A percentile compares a stretch with the other conserved stretches of the same genome.
Conservation (phyloP, 1,140 invertebrate species). For the Temnothorax nylanderi region DNA sequence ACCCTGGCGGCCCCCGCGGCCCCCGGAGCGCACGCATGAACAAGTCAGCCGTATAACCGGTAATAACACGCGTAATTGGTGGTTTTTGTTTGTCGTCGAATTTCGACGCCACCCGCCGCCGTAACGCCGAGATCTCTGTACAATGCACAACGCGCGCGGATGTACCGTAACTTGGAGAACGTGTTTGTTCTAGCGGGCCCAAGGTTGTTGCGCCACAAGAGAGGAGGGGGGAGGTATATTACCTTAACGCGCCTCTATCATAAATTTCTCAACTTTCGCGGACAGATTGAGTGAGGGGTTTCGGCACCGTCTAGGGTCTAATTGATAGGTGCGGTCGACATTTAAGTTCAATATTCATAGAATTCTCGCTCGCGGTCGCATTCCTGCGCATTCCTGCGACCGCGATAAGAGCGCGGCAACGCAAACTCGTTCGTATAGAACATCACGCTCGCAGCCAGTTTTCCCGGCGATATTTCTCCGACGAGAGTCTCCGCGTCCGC, state of each 20-base stretch:
- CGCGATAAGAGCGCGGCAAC: not conserved
- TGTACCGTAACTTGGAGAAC: conserved; percentile 11
- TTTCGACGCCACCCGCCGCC: conserved; percentile 56
- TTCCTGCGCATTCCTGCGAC: too few species aligned
- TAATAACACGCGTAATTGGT: conserved; percentile 57
- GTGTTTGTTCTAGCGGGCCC: conserved; percentile 29
- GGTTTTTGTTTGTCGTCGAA: conserved; percentile 60
- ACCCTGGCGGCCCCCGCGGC: conserved; percentile 22
- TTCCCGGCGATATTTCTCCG: not conserved
- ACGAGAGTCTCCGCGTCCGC: not conserved
- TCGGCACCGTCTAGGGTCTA: not conserved
- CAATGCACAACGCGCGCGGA: not conserved
- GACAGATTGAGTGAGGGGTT: not conserved
- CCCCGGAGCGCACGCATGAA: conserved; percentile 48
- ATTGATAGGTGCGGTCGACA: conserved; percentile 6
- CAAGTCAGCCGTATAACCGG: conserved; percentile 58
- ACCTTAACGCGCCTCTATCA: not conserved
- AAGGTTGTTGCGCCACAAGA: not conserved
- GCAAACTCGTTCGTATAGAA: conserved; percentile 19
- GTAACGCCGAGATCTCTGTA: not conserved
- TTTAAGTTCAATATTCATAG: conserved; percentile 21
- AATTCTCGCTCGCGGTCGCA: not conserved
- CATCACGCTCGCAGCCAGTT: not conserved
- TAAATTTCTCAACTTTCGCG: not conserved
- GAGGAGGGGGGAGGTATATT: not conserved